Evolutionary conservation across 2,888 invertebrate genomes (phyloP), one percentile per base, ranked within the genome.

Genomic region (Thecophora atra): DNA sequence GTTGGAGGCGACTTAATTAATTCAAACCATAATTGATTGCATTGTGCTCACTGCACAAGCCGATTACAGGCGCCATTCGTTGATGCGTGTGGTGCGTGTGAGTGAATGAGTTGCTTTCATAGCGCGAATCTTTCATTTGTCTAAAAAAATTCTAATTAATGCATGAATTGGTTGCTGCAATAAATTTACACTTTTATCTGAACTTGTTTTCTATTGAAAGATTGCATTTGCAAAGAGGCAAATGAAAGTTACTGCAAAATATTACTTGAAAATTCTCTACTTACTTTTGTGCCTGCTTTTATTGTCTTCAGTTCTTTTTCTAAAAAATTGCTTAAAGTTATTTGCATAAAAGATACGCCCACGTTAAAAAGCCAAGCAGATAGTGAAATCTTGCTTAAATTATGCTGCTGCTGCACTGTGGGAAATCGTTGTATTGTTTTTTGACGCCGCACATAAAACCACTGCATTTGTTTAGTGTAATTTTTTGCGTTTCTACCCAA

Each of bases 1-100:
- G 37, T 8, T 11, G 47, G n/a, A 17, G 17, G 8, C n/a, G 47
- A n/a, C 47, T 6, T 44, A 44, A 70, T 65, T 73, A 51, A 65
- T 73, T 60, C 30, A 73, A 47, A 70, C 30, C 62, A 44, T 76
- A 75, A 60, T 60, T 60, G 60, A 30, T 60, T 60, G 30, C 15
- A 30, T 15, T n/a, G 30, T n/a, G 47, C 60, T 30, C 60, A 60
- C 60, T 26, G 30, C 30, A n/a, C n/a, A 30, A 60, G n/a, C 30
- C 26, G 8, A 60, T 30, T 30, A 30, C 17, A 26, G 30, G 60
- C 30, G 60, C 60, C 24, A 30, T 2, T n/a, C 28, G 60, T 60
- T 60, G 60, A 17, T 26, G 26, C 17, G 4, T 60, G 60, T 26
- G 60, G 19, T 47, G 60, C 26, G 17, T 30, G 24, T 15, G 11